Conservation (phyloP, 2,888 invertebrate species). For the Drosophila sordidula region DNA sequence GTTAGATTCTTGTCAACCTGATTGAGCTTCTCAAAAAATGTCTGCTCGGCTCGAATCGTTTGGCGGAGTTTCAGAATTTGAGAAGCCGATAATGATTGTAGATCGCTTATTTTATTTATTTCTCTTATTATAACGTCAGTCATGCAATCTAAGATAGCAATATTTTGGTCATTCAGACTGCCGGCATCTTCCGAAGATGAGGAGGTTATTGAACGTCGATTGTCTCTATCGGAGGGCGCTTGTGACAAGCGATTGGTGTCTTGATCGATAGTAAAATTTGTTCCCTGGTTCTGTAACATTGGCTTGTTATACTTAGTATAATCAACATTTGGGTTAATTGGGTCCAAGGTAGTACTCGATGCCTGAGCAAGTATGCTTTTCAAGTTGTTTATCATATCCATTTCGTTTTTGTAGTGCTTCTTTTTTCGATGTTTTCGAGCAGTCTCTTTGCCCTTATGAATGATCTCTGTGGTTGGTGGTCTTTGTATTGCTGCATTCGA, state of each 20-base stretch:
- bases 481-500: not conserved
- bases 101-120: slow-evolving; percentile 82
- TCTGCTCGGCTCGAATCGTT: slow-evolving; percentile 76
- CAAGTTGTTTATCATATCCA: slow-evolving; percentile 84
- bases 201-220: slow-evolving; percentile 14
- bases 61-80: slow-evolving; percentile 77
- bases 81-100: slow-evolving; percentile 65
- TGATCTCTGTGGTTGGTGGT: not conserved
- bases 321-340: not conserved
- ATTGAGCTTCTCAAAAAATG: slow-evolving; percentile 83
- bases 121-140: slow-evolving; percentile 73
- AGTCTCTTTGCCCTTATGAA: slow-evolving; percentile 54
- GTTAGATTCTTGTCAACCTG: slow-evolving; percentile 83
- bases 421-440: slow-evolving; percentile 81
- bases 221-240: slow-evolving; percentile 15
- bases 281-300: not conserved
- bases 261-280: not conserved
- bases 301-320: not conserved
- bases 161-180: slow-evolving; percentile 31
- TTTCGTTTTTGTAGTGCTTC: slow-evolving; percentile 83
- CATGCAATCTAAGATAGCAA: slow-evolving; percentile 58
- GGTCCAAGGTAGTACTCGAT: slow-evolving; percentile 2
- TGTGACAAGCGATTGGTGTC: slow-evolving; percentile 1
- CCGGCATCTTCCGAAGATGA: slow-evolving; percentile 32
- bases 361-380: slow-evolving; percentile 77